phyloP scores from a whole-genome alignment of 2,797 vertebrate species.

The Nothura maculosa region DNA sequence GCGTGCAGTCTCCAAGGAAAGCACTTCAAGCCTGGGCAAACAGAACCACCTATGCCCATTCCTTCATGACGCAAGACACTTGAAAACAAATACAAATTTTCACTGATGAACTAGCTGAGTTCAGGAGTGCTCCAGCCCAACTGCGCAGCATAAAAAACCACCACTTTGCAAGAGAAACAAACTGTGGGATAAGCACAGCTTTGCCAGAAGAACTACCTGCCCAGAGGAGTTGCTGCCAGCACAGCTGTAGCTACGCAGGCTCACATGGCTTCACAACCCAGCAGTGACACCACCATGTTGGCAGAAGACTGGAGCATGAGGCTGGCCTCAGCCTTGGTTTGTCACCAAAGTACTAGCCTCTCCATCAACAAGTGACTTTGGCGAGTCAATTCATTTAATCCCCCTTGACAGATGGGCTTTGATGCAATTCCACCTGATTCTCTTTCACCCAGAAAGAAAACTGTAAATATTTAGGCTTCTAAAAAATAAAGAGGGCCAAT shows the following conservation, averaged over 20 bases:
- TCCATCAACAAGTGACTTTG: background rate
- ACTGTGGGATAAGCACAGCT: fast-evolving
- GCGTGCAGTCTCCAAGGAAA: background rate
- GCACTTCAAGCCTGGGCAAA: background rate
- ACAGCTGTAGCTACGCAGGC: background rate
- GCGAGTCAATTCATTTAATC: conserved; percentile 50
- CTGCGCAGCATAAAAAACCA: background rate
- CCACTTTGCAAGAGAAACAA: background rate
- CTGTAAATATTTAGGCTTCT: conserved; percentile 58
- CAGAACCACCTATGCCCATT: background rate
- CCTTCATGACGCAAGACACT: background rate
- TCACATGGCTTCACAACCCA: background rate
- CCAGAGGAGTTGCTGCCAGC: background rate
- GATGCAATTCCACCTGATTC: conserved; percentile 49
- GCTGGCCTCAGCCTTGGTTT: background rate
- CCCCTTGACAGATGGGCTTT: conserved; percentile 47
- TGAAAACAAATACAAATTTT: background rate
- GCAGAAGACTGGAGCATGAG: conserved; percentile 24
- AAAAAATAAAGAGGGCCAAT: conserved; percentile 55
- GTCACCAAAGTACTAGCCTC: conserved; percentile 10
- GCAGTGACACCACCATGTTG: conserved; percentile 25
- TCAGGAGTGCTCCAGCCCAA: background rate
- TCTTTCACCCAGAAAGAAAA: conserved; percentile 64
- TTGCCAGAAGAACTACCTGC: conserved; percentile 10
- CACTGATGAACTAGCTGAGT: background rate